These are phyloP conservation scores for Myodes glareolus DNA, from an alignment of 2,113 vertebrate species.

Conservation along the genomic window DNA sequence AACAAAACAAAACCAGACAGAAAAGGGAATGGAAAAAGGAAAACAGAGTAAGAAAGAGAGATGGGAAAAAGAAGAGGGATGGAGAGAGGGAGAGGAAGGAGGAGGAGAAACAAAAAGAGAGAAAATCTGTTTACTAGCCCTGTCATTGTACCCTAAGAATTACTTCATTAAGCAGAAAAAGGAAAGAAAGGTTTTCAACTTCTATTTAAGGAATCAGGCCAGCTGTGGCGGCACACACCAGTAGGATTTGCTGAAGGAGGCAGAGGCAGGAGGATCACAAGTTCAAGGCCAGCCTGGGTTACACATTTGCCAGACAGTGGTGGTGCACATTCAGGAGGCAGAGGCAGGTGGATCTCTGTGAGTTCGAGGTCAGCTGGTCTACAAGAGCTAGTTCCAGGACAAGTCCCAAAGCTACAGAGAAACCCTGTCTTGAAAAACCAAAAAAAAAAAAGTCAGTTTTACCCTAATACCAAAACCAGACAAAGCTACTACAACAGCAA, in stretches of 20 bases:
- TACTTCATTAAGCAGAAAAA: not conserved
- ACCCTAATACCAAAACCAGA: not conserved
- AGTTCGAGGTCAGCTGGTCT: too few species aligned
- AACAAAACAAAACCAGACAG: not conserved
- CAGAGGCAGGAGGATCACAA: too few species aligned
- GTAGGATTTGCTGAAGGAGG: too few species aligned
- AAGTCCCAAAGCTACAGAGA: too few species aligned
- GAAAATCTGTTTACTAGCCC: not conserved
- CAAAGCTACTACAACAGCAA: not conserved
- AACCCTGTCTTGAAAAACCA: too few species aligned
- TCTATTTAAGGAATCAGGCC: not conserved
- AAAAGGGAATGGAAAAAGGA: not conserved
- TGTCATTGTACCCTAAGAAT: not conserved
- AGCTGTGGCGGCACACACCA: too few species aligned
- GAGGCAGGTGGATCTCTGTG: too few species aligned
- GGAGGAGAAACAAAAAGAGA: rapidly evolving
- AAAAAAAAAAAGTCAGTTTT: not conserved
- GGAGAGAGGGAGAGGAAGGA: rapidly evolving
- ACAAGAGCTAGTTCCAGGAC: too few species aligned
- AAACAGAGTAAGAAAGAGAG: not conserved
- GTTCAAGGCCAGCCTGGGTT: too few species aligned
- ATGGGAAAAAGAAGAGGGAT: rapidly evolving
- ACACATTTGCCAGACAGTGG: too few species aligned
- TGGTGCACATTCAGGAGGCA: too few species aligned
- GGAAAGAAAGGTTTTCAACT: not conserved